A percentile compares a stretch with the other conserved stretches of the same genome.
These are phyloP conservation scores for Lophius piscatorius DNA, from an alignment of 2,113 vertebrate genomes.

Conservation along the genomic window DNA sequence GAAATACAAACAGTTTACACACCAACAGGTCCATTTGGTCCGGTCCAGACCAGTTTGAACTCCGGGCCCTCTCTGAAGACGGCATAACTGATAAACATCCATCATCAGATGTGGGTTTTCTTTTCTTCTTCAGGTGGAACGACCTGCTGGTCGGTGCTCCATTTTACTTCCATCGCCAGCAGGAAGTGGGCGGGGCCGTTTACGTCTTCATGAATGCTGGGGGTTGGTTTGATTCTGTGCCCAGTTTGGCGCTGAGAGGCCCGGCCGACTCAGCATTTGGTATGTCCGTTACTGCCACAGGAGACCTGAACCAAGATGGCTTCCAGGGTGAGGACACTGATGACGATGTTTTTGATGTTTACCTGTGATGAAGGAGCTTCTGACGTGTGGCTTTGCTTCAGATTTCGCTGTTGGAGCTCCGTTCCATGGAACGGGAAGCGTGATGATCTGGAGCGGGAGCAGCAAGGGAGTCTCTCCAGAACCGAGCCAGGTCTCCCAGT, in stretches of 20 bases:
- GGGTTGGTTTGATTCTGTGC: conserved; percentile 73
- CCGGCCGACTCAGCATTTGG: conserved; percentile 85
- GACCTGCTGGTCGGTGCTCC: conserved; percentile 93
- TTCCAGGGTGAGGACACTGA: conserved; percentile 85
- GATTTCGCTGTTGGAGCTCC: conserved; percentile 94
- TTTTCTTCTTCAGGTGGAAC: conserved; percentile 83
- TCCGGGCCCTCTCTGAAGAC: too few relatives aligned
- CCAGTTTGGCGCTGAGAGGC: conserved; percentile 79
- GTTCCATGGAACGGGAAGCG: conserved; percentile 84
- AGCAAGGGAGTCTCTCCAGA: conserved; percentile 69
- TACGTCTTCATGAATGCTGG: conserved; percentile 90
- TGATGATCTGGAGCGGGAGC: conserved; percentile 90
- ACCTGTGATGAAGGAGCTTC: not conserved
- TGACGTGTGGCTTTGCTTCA: conserved; percentile 41
- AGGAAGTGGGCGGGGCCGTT: conserved; percentile 86
- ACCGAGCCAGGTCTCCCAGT: conserved; percentile 85
- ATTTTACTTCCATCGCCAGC: conserved; percentile 86
- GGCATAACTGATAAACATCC: not conserved
- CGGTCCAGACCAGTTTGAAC: too few relatives aligned
- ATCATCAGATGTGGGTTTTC: not conserved
- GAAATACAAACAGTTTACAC: too few relatives aligned
- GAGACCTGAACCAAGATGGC: conserved; percentile 92
- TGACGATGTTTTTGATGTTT: rapidly evolving
- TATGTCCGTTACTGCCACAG: conserved; percentile 83
- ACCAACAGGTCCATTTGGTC: too few relatives aligned